Evolutionary conservation across 2,888 invertebrate species (phyloP), one percentile per base, ranked within the genome.

Genomic region (Colletes collaris): DNA sequence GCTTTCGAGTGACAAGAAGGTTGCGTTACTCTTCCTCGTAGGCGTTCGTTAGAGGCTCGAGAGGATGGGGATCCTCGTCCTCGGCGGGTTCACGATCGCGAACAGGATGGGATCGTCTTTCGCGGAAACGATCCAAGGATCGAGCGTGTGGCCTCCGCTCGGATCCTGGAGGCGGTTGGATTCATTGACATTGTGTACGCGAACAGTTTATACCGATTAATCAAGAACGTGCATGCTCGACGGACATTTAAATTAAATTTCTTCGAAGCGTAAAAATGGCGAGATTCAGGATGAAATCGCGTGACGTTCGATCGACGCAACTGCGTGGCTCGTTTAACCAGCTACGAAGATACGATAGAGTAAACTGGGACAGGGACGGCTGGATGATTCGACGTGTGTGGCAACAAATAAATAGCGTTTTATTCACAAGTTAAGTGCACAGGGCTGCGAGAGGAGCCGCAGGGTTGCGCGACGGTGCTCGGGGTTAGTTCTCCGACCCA

Each of bases 371-470:
- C 19, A 19, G 35, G 55, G 71, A 53, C 44, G 16, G 44, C 55
- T 49, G 70, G 52, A 66, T 75, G 64, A 65, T 69, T 50, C 13
- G 37, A 60, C 56, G 73, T 55, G 66, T 59, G 46, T 76, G 75
- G 55, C 63, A 81, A 85, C 67, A 86, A 79, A 86, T 86, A 85
- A 86, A 86, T 85, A 87, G 76, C 50, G 75, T 72, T 78, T 87
- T 85, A 85, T 86, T 83, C 72, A 79, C 85, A 83, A 83, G 79
- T 86, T 76, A 80, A 64, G 85, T 85, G 87, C 82, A 70, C 63
- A 69, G 13, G 74, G 69, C 58, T 56, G 35, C 63, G 76, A 58
- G 16, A 56, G 56, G 53, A 10, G 46, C 55, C 49, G 62, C 56
- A 56, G 19, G 62, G 19, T 63, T n/a, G 19, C 49, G 72, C 55